Percentiles rank a stretch among this genome's conserved stretches.
Conservation (phyloP, 92 coral and sea anemone species). For the Hydrozoanthus gracilis region DNA sequence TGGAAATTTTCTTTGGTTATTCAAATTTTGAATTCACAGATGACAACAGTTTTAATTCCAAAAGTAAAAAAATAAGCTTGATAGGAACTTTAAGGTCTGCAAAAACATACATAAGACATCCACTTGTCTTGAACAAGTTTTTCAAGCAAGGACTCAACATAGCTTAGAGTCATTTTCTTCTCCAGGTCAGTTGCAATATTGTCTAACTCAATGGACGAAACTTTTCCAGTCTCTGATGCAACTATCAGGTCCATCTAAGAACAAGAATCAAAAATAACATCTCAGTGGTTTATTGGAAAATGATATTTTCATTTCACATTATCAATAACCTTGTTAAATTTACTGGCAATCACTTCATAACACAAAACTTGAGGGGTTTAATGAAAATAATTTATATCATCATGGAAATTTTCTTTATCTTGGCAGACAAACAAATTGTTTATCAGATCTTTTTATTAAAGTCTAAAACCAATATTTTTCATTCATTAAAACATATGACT, state of each 20-base stretch:
- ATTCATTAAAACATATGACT: background rate
- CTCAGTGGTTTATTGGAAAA: background rate
- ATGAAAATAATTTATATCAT: too few species aligned
- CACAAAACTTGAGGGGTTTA: too few species aligned
- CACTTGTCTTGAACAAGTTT: constrained; percentile 76
- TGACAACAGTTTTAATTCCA: background rate
- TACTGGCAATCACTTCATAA: too few species aligned
- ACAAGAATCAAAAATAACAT: too few species aligned
- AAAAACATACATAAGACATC: constrained; percentile 72
- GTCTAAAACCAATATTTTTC: too few species aligned
- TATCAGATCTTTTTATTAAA: too few species aligned
- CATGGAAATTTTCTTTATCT: too few species aligned
- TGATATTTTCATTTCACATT: too few species aligned
- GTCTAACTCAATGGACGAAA: constrained; percentile 77
- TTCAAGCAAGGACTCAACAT: constrained; percentile 76
- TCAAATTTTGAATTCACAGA: too few species aligned
- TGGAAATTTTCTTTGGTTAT: too few species aligned
- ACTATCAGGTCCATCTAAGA: constrained; percentile 86
- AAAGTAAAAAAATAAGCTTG: background rate
- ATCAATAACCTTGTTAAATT: too few species aligned
- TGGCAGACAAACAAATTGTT: too few species aligned
- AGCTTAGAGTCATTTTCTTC: constrained; percentile 78
- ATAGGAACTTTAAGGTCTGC: background rate
- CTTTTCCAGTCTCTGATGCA: constrained; percentile 83
- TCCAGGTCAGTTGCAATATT: constrained; percentile 78